These are phyloP conservation scores for Limosa lapponica DNA, from an alignment of 2,797 vertebrate species.

Conservation along the genomic window DNA sequence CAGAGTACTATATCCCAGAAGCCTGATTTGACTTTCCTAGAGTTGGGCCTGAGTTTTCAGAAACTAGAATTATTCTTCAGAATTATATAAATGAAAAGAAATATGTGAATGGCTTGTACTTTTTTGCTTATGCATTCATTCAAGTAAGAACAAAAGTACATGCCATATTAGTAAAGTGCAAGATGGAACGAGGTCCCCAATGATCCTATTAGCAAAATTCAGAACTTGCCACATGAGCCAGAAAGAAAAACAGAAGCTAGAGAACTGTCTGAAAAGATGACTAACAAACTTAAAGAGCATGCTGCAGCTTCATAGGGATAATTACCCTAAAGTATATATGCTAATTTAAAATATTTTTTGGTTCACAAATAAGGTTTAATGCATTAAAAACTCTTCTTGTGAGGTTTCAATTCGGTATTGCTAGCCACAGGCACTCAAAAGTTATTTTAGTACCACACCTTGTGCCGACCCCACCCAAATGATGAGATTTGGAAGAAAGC, in stretches of 20 bases:
- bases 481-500: neutral
- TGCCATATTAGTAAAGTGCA: neutral
- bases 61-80: neutral
- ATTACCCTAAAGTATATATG: neutral
- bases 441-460: constrained; percentile 9
- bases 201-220: neutral
- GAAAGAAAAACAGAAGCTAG: neutral
- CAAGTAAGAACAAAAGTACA: neutral
- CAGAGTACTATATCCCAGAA: neutral
- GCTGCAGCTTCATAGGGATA: neutral
- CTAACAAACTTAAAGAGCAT: neutral
- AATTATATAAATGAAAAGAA: neutral
- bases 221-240: neutral
- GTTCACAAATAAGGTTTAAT: neutral
- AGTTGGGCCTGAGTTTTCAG: neutral
- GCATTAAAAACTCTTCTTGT: neutral
- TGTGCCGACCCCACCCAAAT: neutral
- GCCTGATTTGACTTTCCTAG: neutral
- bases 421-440: neutral
- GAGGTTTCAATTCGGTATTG: constrained; percentile 7
- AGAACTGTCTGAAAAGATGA: neutral
- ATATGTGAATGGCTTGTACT: neutral
- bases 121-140: neutral
- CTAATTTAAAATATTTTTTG: neutral
- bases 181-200: neutral